Evolutionary conservation across 2,113 vertebrate species (phyloP).

Genomic region (Scytalopus superciliaris): DNA sequence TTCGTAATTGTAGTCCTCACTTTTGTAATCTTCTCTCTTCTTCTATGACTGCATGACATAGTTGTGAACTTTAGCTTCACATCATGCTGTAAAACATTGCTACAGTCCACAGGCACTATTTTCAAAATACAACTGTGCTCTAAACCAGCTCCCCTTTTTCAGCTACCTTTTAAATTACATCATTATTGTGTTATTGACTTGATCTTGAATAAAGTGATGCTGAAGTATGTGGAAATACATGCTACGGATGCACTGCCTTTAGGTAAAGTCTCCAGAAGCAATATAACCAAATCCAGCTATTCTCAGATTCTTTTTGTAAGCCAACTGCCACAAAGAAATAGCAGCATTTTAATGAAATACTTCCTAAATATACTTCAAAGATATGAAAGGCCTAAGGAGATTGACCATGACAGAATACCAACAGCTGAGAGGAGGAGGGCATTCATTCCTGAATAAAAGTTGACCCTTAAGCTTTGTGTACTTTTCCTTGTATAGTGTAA

Average conservation of each 20-base stretch:
- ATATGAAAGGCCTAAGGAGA: background rate
- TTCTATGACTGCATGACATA: accelerated
- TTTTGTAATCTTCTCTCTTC: background rate
- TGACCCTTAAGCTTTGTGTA: background rate
- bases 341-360: background rate
- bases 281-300: background rate
- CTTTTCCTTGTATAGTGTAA: background rate
- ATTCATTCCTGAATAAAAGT: background rate
- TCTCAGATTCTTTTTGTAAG: background rate
- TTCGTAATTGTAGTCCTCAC: background rate
- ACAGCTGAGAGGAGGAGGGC: slow-evolving; percentile 10
- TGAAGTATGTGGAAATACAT: background rate
- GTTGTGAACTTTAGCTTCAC: background rate
- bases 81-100: too few species aligned
- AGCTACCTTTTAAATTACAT: background rate
- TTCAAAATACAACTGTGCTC: background rate
- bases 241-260: background rate
- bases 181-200: background rate
- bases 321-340: background rate
- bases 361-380: background rate
- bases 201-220: background rate
- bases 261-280: background rate
- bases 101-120: background rate
- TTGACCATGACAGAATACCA: background rate
- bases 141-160: background rate